These are phyloP conservation scores for Cydia amplana DNA, from an alignment of 1,140 invertebrate genomes.

Conservation along the genomic window DNA sequence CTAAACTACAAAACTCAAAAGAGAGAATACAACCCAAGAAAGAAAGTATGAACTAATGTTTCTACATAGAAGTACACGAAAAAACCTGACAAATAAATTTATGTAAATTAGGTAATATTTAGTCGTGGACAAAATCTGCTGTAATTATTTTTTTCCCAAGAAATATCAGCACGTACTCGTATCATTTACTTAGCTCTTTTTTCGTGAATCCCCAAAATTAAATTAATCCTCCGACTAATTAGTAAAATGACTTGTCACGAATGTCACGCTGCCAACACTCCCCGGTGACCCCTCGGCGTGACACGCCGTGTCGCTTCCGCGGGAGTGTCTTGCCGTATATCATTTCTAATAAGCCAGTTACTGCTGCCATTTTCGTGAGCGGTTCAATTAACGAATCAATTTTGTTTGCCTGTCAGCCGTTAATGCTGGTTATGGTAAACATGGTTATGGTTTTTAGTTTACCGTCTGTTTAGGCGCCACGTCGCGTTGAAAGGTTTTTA, in stretches of 20 bases:
- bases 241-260: constrained; percentile 45
- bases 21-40: too few relatives aligned
- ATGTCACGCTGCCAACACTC: constrained; percentile 43
- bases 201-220: constrained; percentile 25
- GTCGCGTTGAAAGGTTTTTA: not conserved
- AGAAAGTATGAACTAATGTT: too few relatives aligned
- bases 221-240: constrained; percentile 45
- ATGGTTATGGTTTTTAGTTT: constrained; percentile 9
- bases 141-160: not conserved
- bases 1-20: too few relatives aligned
- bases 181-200: not conserved
- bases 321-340: constrained; percentile 42
- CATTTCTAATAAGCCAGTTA: not conserved
- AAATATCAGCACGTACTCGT: not conserved
- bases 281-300: constrained; percentile 38
- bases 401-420: constrained; percentile 9
- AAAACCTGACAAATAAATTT: too few relatives aligned
- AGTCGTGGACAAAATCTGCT: too few relatives aligned
- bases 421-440: constrained; percentile 10
- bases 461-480: not conserved
- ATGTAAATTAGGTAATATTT: too few relatives aligned
- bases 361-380: not conserved
- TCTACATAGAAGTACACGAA: too few relatives aligned
- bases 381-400: constrained; percentile 15
- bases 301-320: constrained; percentile 39